Percentiles rank a stretch among this genome's conserved stretches.
Conservation (phyloP, 2,797 vertebrate genomes). For the Sebastes variabilis region DNA sequence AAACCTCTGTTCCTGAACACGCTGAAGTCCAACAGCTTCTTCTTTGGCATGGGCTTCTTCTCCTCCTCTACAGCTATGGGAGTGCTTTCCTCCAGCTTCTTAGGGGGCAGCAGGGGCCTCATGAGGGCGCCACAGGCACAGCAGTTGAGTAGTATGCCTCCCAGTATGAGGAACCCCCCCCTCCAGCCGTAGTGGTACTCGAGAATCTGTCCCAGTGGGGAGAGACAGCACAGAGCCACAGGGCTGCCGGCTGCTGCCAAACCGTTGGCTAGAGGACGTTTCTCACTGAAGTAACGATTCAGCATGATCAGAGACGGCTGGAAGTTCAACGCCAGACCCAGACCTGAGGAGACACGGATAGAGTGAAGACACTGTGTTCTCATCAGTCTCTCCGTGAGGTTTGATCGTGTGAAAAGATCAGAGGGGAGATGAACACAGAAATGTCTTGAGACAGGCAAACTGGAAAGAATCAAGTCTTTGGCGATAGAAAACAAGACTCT, state of each 20-base stretch:
- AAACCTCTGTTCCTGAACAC: conserved; percentile 91
- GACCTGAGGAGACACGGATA: conserved; percentile 75
- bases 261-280: conserved; percentile 92
- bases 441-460: neutral
- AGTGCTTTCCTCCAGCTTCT: conserved; percentile 41
- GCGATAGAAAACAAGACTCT: neutral
- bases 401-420: neutral
- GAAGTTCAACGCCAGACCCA: conserved; percentile 94
- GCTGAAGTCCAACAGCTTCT: conserved; percentile 88
- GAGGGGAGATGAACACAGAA: neutral
- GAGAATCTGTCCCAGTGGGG: conserved; percentile 90
- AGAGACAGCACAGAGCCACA: conserved; percentile 91
- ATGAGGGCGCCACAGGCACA: conserved; percentile 93
- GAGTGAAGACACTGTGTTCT: neutral
- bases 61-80: conserved; percentile 3
- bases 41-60: conserved; percentile 16
- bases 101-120: conserved; percentile 85
- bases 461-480: neutral
- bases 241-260: conserved; percentile 93
- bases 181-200: conserved; percentile 91
- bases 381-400: neutral
- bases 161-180: conserved; percentile 93
- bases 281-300: conserved; percentile 92
- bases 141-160: conserved; percentile 93
- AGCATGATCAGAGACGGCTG: conserved; percentile 97